A percentile compares a stretch with the other conserved stretches of the same genome.
These are phyloP conservation scores for Callinectes sapidus DNA, from an alignment of 2,888 invertebrate species.

Conservation along the genomic window DNA sequence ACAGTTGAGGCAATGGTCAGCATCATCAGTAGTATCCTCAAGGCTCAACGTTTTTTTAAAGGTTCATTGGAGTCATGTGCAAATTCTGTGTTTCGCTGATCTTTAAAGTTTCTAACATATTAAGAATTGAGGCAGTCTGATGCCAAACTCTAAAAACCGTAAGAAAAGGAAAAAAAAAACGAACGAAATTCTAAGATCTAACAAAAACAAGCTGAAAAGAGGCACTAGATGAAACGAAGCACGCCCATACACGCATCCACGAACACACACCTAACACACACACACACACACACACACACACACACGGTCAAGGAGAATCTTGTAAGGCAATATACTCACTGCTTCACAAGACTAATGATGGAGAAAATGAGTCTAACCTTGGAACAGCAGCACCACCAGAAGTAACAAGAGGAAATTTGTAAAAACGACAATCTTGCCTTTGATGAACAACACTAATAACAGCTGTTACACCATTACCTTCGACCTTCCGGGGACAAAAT, in stretches of 20 bases:
- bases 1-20: too few relatives aligned
- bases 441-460: conserved; percentile 1
- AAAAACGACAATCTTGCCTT: background rate
- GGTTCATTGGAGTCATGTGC: background rate
- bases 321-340: background rate
- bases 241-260: background rate
- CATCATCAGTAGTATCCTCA: too few relatives aligned
- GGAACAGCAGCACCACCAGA: background rate
- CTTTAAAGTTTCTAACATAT: background rate
- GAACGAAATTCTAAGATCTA: background rate
- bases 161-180: background rate
- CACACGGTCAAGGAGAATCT: background rate
- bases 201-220: background rate
- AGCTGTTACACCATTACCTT: background rate
- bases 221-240: background rate
- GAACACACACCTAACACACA: background rate
- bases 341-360: background rate
- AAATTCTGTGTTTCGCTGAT: background rate
- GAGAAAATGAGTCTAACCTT: background rate
- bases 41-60: background rate
- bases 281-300: conserved; percentile 23
- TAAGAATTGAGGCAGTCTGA: background rate
- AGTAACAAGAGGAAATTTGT: conserved; percentile 14
- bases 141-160: background rate
- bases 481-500: background rate